phyloP scores from a whole-genome alignment of 1,140 invertebrate genomes.

The Diachasmimorpha longicaudata region DNA sequence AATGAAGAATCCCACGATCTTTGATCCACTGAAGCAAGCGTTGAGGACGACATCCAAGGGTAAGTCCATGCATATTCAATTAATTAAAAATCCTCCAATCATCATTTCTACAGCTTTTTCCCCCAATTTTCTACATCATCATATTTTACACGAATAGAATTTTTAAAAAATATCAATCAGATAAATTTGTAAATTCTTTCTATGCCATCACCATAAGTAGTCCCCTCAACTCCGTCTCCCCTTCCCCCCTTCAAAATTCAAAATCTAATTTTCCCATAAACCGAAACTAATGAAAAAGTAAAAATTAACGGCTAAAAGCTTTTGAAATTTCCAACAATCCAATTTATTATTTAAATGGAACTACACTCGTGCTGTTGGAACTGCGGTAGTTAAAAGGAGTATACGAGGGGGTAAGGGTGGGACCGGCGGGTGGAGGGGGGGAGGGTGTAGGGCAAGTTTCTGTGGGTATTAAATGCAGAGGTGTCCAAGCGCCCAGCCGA shows the following conservation, averaged over 20 bases:
- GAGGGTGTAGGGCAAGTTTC: neutral
- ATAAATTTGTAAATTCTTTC: too few species aligned
- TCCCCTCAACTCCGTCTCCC: too few species aligned
- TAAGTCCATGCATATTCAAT: neutral
- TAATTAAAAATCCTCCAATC: too few species aligned
- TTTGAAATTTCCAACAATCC: neutral
- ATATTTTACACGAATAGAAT: too few species aligned
- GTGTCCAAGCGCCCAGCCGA: slow-evolving; percentile 24
- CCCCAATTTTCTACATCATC: too few species aligned
- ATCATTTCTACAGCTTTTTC: too few species aligned
- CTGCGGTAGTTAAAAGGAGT: neutral
- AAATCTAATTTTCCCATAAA: neutral
- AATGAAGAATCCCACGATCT: neutral
- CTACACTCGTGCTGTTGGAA: neutral
- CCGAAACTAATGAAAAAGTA: neutral
- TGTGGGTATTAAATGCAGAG: slow-evolving; percentile 6
- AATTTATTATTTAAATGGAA: neutral
- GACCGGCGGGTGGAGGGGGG: too few species aligned
- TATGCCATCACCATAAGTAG: too few species aligned
- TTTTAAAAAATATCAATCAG: too few species aligned
- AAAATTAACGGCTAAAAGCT: neutral
- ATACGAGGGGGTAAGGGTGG: neutral
- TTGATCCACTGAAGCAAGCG: neutral
- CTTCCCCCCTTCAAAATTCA: too few species aligned
- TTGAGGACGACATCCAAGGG: neutral